Conservation (phyloP, 2,888 invertebrate genomes). For the Crematogaster levior region DNA sequence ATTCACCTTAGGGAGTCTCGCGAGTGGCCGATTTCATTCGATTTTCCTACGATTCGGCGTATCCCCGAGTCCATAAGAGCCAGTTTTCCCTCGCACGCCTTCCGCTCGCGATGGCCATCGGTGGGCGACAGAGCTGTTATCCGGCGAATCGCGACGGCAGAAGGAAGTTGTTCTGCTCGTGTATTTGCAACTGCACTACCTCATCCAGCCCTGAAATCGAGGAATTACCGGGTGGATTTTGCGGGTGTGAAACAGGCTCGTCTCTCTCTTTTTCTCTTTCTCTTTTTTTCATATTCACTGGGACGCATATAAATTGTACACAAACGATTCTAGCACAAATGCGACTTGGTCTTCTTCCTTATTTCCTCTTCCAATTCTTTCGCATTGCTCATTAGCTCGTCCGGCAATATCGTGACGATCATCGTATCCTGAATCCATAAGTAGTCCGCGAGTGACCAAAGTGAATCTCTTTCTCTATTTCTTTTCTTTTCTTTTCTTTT, state of each 20-base stretch:
- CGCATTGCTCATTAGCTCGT: neutral
- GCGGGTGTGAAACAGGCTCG: slow-evolving; percentile 56
- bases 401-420: neutral
- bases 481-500: neutral
- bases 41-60: slow-evolving; percentile 17
- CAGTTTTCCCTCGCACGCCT: no score
- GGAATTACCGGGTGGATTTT: slow-evolving; percentile 48
- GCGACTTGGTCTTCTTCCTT: neutral
- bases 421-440: neutral
- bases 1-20: slow-evolving; percentile 35
- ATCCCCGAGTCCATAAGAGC: no score
- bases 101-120: slow-evolving; percentile 54
- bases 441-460: neutral
- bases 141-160: slow-evolving; percentile 51
- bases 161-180: slow-evolving; percentile 58
- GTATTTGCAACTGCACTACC: slow-evolving; percentile 54
- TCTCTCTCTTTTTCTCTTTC: neutral
- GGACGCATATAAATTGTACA: no score
- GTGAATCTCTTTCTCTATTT: neutral
- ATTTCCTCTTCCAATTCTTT: neutral
- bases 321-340: neutral
- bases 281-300: neutral
- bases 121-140: slow-evolving; percentile 45
- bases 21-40: neutral
- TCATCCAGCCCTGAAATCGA: slow-evolving; percentile 57